Conservation (phyloP, 2,797 vertebrate genomes). For the Labroides dimidiatus region DNA sequence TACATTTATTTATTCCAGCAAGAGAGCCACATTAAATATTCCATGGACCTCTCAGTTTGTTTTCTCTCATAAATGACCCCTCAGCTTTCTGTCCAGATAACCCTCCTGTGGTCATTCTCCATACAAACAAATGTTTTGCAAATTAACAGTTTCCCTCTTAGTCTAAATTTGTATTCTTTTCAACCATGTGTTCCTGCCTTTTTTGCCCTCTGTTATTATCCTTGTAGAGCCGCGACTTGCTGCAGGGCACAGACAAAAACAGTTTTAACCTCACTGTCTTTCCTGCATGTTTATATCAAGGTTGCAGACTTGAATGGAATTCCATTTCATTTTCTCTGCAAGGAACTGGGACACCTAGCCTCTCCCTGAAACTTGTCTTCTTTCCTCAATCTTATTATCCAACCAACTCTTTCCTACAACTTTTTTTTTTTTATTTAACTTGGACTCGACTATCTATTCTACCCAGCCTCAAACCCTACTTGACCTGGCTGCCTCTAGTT, state of each 20-base stretch:
- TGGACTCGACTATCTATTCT: slow-evolving; percentile 55
- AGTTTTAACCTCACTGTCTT: slow-evolving; percentile 39
- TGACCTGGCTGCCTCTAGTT: slow-evolving; percentile 59
- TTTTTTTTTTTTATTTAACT: slow-evolving; percentile 37
- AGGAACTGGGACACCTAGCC: slow-evolving; percentile 47
- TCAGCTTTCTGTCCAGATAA: slow-evolving; percentile 40
- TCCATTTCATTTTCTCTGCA: slow-evolving; percentile 29
- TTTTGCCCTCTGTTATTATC: slow-evolving; percentile 43
- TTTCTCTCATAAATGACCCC: slow-evolving; percentile 43
- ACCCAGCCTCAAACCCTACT: slow-evolving; percentile 55
- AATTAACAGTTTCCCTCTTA: slow-evolving; percentile 23
- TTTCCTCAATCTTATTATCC: slow-evolving; percentile 33
- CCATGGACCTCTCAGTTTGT: slow-evolving; percentile 30
- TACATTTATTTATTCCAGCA: slow-evolving; percentile 31
- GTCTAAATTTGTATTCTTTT: slow-evolving; percentile 36
- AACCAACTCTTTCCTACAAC: slow-evolving; percentile 24
- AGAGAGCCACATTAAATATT: slow-evolving; percentile 50
- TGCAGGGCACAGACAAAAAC: slow-evolving; percentile 42
- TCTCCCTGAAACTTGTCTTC: slow-evolving; percentile 26
- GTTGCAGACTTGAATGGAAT: slow-evolving; percentile 41
- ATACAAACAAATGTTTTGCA: slow-evolving; percentile 49
- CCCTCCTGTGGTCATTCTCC: slow-evolving; percentile 48
- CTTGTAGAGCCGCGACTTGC: slow-evolving; percentile 37
- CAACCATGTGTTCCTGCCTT: slow-evolving; percentile 14
- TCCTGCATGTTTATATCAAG: slow-evolving; percentile 41